A percentile compares a stretch with the other conserved stretches of the same genome.
Evolutionary conservation across 2,113 vertebrate species (phyloP).

Genomic region (Ceuthmochares aereus): DNA sequence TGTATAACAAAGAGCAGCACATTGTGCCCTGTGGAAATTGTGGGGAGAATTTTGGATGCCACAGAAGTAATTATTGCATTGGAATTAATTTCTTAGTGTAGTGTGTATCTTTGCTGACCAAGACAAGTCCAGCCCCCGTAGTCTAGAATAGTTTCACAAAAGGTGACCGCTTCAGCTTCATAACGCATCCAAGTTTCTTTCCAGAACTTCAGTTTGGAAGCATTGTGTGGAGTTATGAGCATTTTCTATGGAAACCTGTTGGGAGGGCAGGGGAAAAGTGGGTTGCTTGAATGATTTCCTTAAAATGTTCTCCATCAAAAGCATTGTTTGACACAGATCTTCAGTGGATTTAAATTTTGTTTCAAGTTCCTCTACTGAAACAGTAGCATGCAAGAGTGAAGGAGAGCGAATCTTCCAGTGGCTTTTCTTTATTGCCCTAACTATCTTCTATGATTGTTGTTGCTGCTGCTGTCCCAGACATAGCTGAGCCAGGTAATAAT

Average conservation of each 20-base stretch:
- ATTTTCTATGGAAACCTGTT: neutral
- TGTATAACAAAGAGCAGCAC: neutral
- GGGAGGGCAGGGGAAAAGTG: neutral
- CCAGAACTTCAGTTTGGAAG: neutral
- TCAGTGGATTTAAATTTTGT: neutral
- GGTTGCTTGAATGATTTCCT: neutral
- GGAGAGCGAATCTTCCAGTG: neutral
- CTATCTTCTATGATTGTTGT: neutral
- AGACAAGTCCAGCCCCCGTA: neutral
- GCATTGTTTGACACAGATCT: neutral
- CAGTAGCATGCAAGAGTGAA: neutral
- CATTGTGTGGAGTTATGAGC: neutral
- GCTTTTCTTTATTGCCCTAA: neutral
- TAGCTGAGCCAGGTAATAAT: neutral
- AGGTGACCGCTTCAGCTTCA: neutral
- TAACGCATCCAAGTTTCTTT: neutral
- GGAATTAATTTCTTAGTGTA: neutral
- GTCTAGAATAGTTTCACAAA: neutral
- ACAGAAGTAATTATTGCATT: neutral
- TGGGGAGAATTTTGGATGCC: neutral
- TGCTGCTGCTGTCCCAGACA: neutral
- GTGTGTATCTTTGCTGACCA: neutral
- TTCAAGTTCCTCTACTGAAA: neutral
- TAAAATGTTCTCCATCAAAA: neutral
- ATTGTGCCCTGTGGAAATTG: neutral